Conservation (phyloP, 2,113 vertebrate species). For the Anser brachyrhynchus region DNA sequence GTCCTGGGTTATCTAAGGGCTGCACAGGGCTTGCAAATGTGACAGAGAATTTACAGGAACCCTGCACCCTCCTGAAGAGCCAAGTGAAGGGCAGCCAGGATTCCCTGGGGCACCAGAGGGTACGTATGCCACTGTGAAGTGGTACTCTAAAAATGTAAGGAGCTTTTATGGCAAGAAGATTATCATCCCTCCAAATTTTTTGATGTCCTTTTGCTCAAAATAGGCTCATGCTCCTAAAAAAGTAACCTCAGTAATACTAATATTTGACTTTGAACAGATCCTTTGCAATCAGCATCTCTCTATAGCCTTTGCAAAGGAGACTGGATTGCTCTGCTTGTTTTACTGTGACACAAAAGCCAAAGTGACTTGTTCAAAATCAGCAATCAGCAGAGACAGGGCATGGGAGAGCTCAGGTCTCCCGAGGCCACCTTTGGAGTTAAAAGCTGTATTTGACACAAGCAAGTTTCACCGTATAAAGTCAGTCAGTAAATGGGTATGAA, state of each 20-base stretch:
- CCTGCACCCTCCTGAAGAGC: neutral
- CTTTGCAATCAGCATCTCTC: neutral
- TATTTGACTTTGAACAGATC: neutral
- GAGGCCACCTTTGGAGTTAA: neutral
- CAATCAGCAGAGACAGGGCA: neutral
- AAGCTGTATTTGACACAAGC: neutral
- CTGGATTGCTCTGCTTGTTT: neutral
- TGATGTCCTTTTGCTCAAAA: neutral
- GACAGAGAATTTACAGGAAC: neutral
- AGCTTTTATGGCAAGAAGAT: neutral
- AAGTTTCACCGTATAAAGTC: neutral
- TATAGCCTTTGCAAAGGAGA: neutral
- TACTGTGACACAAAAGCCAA: neutral
- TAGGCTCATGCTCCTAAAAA: neutral
- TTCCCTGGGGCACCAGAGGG: rapidly evolving
- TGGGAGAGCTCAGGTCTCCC: neutral
- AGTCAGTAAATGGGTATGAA: neutral
- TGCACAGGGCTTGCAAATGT: neutral
- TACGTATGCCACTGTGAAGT: rapidly evolving
- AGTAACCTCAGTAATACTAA: neutral
- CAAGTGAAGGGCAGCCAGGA: neutral
- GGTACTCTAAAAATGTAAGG: neutral
- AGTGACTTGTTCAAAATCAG: neutral
- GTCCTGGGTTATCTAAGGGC: neutral
- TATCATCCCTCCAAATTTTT: neutral